phyloP scores from a whole-genome alignment of 2,888 invertebrate species.

The Zaprionus lineosus region DNA sequence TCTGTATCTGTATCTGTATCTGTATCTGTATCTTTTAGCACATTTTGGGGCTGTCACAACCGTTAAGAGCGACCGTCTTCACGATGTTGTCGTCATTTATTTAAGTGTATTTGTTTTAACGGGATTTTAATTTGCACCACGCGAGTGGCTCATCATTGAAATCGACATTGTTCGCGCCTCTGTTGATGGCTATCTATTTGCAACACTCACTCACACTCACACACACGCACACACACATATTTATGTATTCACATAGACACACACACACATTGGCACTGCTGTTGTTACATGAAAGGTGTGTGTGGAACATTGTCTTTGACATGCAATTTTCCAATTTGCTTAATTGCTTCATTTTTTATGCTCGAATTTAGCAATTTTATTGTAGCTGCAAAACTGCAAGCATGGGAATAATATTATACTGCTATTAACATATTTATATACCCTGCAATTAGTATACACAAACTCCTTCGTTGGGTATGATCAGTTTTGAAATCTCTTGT shows the following conservation, averaged over 20 bases:
- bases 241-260: not conserved
- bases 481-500: too few relatives aligned
- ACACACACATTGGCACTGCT: not conserved
- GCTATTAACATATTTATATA: not conserved
- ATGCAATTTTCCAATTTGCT: constrained; percentile 71
- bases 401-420: constrained; percentile 31
- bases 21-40: too few relatives aligned
- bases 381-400: constrained; percentile 20
- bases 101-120: constrained; percentile 41
- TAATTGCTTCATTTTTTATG: constrained; percentile 61
- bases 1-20: too few relatives aligned
- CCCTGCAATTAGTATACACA: too few relatives aligned
- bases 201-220: constrained; percentile 22
- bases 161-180: constrained; percentile 63
- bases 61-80: too few relatives aligned
- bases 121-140: constrained; percentile 46
- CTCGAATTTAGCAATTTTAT: constrained; percentile 31
- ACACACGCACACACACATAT: constrained; percentile 1
- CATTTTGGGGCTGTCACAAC: too few relatives aligned
- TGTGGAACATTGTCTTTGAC: constrained; percentile 43
- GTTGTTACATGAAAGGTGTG: constrained; percentile 25
- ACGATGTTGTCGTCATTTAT: constrained; percentile 17
- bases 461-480: too few relatives aligned
- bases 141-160: constrained; percentile 28
- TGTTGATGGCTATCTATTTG: constrained; percentile 52